Evolutionary conservation across 2,113 vertebrate genomes (phyloP).

Genomic region (Capreolus pygargus): DNA sequence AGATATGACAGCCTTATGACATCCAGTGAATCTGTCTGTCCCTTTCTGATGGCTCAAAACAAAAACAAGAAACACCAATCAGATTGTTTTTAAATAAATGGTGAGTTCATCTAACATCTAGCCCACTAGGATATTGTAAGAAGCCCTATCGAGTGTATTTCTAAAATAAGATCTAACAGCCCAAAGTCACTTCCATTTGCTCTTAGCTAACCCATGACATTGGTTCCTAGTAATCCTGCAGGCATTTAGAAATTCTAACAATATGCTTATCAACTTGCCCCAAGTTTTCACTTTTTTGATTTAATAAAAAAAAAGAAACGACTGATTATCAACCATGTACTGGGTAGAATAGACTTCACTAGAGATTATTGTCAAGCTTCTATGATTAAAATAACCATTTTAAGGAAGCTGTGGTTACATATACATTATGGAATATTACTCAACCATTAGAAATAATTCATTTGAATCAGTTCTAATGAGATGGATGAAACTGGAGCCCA

Average conservation of each 20-base stretch:
- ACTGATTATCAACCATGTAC: background rate
- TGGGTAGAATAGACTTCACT: background rate
- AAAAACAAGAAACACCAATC: background rate
- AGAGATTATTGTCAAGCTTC: background rate
- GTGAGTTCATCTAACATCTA: background rate
- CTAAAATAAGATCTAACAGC: background rate
- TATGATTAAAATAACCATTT: background rate
- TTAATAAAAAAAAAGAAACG: background rate
- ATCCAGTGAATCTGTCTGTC: background rate
- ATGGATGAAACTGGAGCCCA: no score
- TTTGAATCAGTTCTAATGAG: no score
- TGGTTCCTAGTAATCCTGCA: background rate
- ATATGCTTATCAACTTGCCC: background rate
- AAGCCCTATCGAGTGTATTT: background rate
- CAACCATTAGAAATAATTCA: no score
- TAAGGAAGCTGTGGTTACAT: background rate
- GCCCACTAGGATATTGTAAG: background rate
- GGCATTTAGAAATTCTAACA: background rate
- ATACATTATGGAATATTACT: no score
- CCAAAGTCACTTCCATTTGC: background rate
- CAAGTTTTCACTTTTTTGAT: background rate
- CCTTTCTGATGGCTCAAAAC: background rate
- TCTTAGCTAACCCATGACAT: background rate
- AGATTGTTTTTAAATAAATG: background rate
- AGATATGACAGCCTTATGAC: background rate